phyloP scores from a whole-genome alignment of 2,888 invertebrate genomes.

The Leptothorax acervorum region DNA sequence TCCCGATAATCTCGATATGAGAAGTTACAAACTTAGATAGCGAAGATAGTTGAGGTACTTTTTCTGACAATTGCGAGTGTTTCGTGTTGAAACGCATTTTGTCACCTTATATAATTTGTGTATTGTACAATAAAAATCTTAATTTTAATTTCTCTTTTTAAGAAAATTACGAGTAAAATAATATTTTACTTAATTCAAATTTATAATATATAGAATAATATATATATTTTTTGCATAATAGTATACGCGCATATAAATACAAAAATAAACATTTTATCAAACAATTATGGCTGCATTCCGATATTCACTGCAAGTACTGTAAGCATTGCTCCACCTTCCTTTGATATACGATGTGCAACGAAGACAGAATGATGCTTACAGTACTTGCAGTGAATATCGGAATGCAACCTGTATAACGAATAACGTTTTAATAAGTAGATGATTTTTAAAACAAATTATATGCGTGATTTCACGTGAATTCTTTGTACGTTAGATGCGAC shows the following conservation, averaged over 20 bases:
- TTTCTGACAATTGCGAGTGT: not conserved
- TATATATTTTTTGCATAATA: not conserved
- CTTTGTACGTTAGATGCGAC: constrained; percentile 80
- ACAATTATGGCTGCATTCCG: too few species aligned
- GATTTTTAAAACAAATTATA: not conserved
- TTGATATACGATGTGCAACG: too few species aligned
- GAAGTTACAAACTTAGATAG: not conserved
- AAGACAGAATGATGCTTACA: too few species aligned
- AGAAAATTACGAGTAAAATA: not conserved
- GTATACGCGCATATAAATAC: not conserved
- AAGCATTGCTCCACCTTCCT: too few species aligned
- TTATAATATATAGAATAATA: not conserved
- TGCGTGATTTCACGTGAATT: not conserved
- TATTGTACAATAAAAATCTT: not conserved
- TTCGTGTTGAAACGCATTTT: not conserved
- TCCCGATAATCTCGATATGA: not conserved
- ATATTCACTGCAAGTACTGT: too few species aligned
- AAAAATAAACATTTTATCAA: not conserved
- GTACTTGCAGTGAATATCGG: too few species aligned
- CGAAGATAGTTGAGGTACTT: not conserved
- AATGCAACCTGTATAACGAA: not conserved
- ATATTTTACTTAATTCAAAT: not conserved
- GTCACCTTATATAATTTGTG: not conserved
- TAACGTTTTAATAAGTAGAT: not conserved
- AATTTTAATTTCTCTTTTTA: not conserved